Evolutionary conservation across 2,797 vertebrate genomes (phyloP).

Genomic region (Diplodus puntazzo): DNA sequence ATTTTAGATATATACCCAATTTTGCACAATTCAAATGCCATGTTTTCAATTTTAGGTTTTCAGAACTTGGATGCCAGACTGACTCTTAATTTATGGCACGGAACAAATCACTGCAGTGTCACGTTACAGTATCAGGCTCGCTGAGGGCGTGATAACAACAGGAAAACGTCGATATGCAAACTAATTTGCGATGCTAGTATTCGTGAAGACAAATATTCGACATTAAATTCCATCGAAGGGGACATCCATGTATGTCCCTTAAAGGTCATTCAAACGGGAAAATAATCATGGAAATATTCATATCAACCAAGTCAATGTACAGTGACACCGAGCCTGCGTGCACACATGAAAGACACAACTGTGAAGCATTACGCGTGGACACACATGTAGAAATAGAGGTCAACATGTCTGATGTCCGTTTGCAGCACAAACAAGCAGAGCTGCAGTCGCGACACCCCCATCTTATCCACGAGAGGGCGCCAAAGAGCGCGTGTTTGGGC

Average conservation of each 20-base stretch:
- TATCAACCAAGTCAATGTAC: not conserved
- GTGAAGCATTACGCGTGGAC: not conserved
- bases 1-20: not conserved
- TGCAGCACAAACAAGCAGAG: constrained; percentile 25
- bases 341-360: not conserved
- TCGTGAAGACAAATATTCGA: not conserved
- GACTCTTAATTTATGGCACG: not conserved
- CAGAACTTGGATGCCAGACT: not conserved
- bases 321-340: too few relatives aligned
- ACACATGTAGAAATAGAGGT: not conserved
- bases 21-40: not conserved
- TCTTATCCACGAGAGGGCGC: constrained; percentile 77
- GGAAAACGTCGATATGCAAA: not conserved
- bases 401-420: constrained; percentile 9
- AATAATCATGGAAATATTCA: not conserved
- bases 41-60: not conserved
- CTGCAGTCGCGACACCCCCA: not conserved
- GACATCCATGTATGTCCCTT: not conserved
- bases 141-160: not conserved
- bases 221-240: not conserved
- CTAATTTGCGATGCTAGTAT: not conserved
- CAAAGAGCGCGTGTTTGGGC: constrained; percentile 57
- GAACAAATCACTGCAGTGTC: constrained; percentile 17
- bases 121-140: not conserved
- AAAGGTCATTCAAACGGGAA: not conserved